A percentile compares a stretch with the other conserved stretches of the same genome.
Conservation (phyloP, 2,888 invertebrate genomes). For the Metopia argyrocephala region DNA sequence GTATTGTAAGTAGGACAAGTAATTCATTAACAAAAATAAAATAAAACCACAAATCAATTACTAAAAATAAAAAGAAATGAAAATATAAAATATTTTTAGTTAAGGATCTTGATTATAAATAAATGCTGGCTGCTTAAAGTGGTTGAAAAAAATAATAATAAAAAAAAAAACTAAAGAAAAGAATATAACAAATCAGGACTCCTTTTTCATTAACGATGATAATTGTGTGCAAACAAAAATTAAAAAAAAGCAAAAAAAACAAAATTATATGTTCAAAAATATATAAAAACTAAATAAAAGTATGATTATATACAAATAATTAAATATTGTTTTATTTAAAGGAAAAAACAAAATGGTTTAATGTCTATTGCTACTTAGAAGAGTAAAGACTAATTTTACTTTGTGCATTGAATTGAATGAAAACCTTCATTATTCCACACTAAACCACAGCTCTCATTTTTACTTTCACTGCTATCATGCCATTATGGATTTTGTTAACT, state of each 20-base stretch:
- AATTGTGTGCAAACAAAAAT: constrained; percentile 54
- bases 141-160: no score
- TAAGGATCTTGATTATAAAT: constrained; percentile 31
- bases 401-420: no score
- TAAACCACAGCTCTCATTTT: no score
- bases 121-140: constrained; percentile 56
- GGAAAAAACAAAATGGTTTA: background rate
- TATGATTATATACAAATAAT: constrained; percentile 53
- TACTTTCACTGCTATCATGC: no score
- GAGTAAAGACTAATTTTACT: no score
- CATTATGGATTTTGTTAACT: no score
- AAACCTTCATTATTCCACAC: no score
- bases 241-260: constrained; percentile 27
- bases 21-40: constrained; percentile 4
- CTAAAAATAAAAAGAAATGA: constrained; percentile 33
- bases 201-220: constrained; percentile 21
- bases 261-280: constrained; percentile 48
- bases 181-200: constrained; percentile 39
- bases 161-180: no score
- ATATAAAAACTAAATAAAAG: constrained; percentile 64
- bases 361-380: no score
- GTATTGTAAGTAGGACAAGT: constrained; percentile 52
- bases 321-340: background rate
- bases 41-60: constrained; percentile 55
- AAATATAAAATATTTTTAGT: constrained; percentile 41